A percentile compares a stretch with the other conserved stretches of the same genome.
These are phyloP conservation scores for Manis crassicaudata DNA, from an alignment of 2,797 vertebrate genomes.

Conservation along the genomic window DNA sequence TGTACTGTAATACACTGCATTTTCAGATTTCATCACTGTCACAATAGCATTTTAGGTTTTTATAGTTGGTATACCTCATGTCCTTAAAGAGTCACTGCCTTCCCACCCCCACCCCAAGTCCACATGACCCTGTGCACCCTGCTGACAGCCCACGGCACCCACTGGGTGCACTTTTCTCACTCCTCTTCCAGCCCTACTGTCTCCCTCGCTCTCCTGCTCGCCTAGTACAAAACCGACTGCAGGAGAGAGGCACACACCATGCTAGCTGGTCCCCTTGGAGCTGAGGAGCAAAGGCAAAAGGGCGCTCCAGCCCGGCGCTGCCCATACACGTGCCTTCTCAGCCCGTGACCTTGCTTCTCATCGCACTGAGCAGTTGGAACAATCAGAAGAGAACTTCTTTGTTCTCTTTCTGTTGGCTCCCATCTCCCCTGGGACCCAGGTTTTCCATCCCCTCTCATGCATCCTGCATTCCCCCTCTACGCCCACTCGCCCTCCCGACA, in stretches of 20 bases:
- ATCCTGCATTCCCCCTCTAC: neutral
- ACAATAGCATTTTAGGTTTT: neutral
- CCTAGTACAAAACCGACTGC: neutral
- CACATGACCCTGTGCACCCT: no score
- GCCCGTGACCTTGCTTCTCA: neutral
- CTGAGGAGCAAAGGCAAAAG: neutral
- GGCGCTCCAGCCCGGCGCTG: neutral
- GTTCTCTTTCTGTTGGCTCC: neutral
- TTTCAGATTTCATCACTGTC: neutral
- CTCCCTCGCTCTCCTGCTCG: neutral
- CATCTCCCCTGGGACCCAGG: no score
- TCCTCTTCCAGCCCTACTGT: neutral
- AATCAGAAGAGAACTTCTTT: neutral
- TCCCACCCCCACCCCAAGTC: neutral
- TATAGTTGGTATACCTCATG: neutral
- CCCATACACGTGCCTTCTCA: neutral
- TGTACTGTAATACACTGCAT: neutral
- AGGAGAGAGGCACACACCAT: neutral
- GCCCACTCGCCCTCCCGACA: neutral
- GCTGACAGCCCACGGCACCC: accelerated
- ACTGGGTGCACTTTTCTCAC: neutral
- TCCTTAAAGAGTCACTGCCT: neutral
- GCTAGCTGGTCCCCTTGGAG: neutral
- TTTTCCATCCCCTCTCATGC: neutral
- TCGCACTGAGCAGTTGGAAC: neutral